phyloP scores from a whole-genome alignment of 2,797 vertebrate species.

The Sternarchorhynchus goeldii region DNA sequence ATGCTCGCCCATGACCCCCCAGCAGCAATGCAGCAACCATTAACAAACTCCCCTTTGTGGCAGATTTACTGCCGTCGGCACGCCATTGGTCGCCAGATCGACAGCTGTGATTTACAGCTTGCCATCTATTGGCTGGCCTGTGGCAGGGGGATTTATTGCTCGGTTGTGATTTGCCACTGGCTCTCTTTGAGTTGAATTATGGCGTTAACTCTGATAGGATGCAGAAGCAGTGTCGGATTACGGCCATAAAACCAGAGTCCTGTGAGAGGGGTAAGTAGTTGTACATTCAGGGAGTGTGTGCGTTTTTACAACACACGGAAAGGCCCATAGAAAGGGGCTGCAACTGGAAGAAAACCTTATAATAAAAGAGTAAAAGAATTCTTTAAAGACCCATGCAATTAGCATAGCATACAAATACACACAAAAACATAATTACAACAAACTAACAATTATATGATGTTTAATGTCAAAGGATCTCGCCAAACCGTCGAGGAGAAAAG shows the following conservation, averaged over 20 bases:
- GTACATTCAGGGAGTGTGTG: neutral
- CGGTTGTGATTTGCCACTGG: constrained; percentile 52
- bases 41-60: constrained; percentile 52
- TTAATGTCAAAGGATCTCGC: too few species aligned
- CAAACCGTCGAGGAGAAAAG: too few species aligned
- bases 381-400: too few species aligned
- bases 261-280: constrained; percentile 37
- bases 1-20: constrained; percentile 38
- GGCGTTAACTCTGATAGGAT: constrained; percentile 56
- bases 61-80: constrained; percentile 58
- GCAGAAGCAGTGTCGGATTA: constrained; percentile 58
- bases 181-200: constrained; percentile 61
- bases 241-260: constrained; percentile 53
- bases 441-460: too few species aligned
- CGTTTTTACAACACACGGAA: constrained; percentile 9
- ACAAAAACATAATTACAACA: too few species aligned
- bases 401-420: too few species aligned
- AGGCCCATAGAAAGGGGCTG: constrained; percentile 19
- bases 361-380: neutral
- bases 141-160: constrained; percentile 55
- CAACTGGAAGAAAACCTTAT: neutral
- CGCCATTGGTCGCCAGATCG: constrained; percentile 55
- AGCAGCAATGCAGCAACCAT: constrained; percentile 55
- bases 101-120: constrained; percentile 61
- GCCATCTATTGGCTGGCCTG: constrained; percentile 48